Conservation (phyloP, 1,140 invertebrate species). For the Saccostrea cuccullata region DNA sequence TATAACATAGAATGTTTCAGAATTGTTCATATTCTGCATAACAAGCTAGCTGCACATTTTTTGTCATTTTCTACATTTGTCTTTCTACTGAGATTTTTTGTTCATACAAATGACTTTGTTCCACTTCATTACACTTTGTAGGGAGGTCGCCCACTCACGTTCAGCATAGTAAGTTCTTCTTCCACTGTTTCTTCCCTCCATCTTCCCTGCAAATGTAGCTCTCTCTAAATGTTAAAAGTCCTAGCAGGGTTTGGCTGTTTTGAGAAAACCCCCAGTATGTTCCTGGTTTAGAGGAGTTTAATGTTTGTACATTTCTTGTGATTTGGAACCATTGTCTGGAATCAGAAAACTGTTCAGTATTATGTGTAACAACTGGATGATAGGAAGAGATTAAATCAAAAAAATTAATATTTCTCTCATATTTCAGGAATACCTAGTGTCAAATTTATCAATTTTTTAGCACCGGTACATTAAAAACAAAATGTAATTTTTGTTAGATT, state of each 20-base stretch:
- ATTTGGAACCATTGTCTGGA: too few species aligned
- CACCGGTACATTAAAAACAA: too few species aligned
- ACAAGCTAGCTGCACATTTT: neutral
- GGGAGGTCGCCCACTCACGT: slow-evolving; percentile 1
- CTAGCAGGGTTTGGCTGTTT: neutral
- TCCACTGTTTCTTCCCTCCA: neutral
- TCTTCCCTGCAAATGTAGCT: neutral
- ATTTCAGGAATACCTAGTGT: too few species aligned
- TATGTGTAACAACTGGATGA: too few species aligned
- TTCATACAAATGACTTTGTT: neutral
- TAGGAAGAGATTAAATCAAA: too few species aligned
- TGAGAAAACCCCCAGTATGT: neutral
- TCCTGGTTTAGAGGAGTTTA: neutral
- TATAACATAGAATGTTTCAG: too few species aligned
- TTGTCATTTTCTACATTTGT: neutral
- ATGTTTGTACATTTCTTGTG: too few species aligned
- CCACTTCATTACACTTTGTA: slow-evolving; percentile 3
- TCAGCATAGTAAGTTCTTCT: slow-evolving; percentile 3
- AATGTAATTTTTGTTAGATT: too few species aligned
- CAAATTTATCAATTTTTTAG: too few species aligned
- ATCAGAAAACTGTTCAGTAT: too few species aligned
- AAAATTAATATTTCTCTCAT: too few species aligned
- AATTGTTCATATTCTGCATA: neutral
- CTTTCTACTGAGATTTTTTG: neutral
- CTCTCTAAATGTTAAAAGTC: neutral